A percentile compares a stretch with the other conserved stretches of the same genome.
Evolutionary conservation across 1,140 invertebrate species (phyloP).

Genomic region (Leguminivora glycinivorella): DNA sequence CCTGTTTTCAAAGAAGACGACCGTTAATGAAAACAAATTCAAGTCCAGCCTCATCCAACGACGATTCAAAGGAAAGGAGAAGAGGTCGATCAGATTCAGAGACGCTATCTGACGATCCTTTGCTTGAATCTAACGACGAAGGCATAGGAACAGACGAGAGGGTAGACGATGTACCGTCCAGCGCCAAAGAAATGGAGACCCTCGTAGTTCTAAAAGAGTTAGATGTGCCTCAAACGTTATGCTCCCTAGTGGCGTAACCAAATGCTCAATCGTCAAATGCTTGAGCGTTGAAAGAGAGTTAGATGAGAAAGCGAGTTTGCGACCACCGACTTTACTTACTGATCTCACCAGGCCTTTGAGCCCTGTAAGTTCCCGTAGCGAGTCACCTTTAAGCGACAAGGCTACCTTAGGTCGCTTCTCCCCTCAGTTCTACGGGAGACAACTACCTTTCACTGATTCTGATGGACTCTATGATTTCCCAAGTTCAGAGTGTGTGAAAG

Average conservation of each 20-base stretch:
- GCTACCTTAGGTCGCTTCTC: constrained; percentile 83
- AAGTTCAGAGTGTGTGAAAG: constrained; percentile 83
- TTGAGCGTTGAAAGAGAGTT: constrained; percentile 75
- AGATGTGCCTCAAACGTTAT: constrained; percentile 65
- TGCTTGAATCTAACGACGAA: constrained; percentile 85
- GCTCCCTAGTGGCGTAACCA: constrained; percentile 71
- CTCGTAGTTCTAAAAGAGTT: constrained; percentile 76
- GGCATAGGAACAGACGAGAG: constrained; percentile 85
- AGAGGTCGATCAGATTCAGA: constrained; percentile 83
- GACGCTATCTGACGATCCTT: constrained; percentile 83
- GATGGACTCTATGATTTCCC: constrained; percentile 88
- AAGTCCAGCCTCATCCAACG: constrained; percentile 66
- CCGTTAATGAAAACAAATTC: constrained; percentile 78
- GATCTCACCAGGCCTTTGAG: constrained; percentile 81
- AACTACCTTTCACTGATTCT: constrained; percentile 85
- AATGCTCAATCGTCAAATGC: constrained; percentile 73
- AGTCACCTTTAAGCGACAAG: constrained; percentile 87
- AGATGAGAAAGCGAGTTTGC: constrained; percentile 78
- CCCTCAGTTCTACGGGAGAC: constrained; percentile 84
- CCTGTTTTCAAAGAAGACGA: constrained; percentile 76
- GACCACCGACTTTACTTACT: constrained; percentile 83
- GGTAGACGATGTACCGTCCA: constrained; percentile 82
- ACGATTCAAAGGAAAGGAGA: constrained; percentile 72
- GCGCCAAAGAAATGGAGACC: constrained; percentile 83
- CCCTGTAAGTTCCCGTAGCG: constrained; percentile 87